These are phyloP conservation scores for Argopecten irradians DNA, from an alignment of 1,140 invertebrate genomes.

Conservation along the genomic window DNA sequence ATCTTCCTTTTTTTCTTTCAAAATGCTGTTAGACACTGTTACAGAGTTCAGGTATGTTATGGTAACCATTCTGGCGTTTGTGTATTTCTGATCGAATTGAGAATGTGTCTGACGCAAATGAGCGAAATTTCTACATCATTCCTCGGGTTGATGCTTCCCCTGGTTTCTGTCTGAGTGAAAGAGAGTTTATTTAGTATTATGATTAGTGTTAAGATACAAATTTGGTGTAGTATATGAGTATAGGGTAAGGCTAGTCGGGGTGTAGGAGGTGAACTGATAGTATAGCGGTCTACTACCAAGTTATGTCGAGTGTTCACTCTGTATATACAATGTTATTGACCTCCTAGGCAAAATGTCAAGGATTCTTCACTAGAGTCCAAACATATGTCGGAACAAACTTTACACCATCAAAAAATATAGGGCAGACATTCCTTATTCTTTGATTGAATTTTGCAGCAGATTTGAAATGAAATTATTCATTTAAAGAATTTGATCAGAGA, in stretches of 20 bases:
- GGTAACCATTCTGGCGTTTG: neutral
- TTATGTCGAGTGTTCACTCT: neutral
- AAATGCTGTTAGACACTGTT: too few species aligned
- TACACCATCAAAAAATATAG: neutral
- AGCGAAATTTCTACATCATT: neutral
- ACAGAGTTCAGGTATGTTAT: neutral
- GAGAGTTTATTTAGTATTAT: conserved; percentile 6
- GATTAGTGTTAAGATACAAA: neutral
- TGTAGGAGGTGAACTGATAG: neutral
- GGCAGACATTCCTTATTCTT: neutral
- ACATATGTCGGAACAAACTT: neutral
- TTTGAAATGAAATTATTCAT: neutral
- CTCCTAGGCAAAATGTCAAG: conserved; percentile 15
- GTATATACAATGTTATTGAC: neutral
- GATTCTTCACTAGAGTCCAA: neutral
- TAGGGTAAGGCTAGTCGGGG: neutral
- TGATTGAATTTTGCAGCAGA: neutral
- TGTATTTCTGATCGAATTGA: neutral
- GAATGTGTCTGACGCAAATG: neutral
- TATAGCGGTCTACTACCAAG: neutral
- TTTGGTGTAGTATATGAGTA: neutral
- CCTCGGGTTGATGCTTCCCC: neutral
- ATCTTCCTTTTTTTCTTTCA: too few species aligned
- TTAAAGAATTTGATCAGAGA: too few species aligned
- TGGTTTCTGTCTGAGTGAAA: neutral